phyloP scores from a whole-genome alignment of 2,797 vertebrate species.

The Otus scops region DNA sequence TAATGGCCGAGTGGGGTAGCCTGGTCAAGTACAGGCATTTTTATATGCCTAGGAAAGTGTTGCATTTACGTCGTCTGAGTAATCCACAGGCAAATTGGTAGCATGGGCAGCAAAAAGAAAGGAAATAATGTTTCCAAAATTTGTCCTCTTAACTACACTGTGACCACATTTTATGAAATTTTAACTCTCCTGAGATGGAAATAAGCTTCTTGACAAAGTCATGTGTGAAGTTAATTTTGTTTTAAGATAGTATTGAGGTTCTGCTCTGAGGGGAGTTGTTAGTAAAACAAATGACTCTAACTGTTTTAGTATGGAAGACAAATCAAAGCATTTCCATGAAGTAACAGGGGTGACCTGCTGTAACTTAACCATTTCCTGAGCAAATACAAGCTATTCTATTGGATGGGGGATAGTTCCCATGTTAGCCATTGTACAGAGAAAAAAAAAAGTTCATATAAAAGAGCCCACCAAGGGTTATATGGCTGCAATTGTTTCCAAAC shows the following conservation, averaged over 20 bases:
- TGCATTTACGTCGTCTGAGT: neutral
- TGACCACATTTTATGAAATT: slow-evolving; percentile 4
- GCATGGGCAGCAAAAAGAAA: neutral
- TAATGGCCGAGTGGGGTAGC: neutral
- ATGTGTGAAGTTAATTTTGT: slow-evolving; percentile 65
- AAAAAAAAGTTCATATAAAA: slow-evolving; percentile 76
- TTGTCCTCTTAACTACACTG: neutral
- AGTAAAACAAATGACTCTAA: slow-evolving; percentile 68
- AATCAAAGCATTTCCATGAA: slow-evolving; percentile 71
- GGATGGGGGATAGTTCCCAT: slow-evolving; percentile 51
- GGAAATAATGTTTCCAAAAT: neutral
- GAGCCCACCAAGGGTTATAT: slow-evolving; percentile 74
- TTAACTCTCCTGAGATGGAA: slow-evolving; percentile 20
- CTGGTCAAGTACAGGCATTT: slow-evolving; percentile 44
- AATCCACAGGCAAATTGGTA: neutral
- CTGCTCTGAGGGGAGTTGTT: slow-evolving; percentile 64
- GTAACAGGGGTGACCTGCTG: slow-evolving; percentile 50
- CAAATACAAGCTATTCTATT: slow-evolving; percentile 62
- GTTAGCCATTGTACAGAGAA: slow-evolving; percentile 67
- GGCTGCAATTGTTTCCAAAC: slow-evolving; percentile 72
- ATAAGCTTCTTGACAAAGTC: slow-evolving; percentile 59
- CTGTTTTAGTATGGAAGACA: slow-evolving; percentile 71
- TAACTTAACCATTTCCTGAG: slow-evolving; percentile 73
- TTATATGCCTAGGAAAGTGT: neutral
- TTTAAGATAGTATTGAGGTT: slow-evolving; percentile 47